Evolutionary conservation across 2,113 vertebrate species (phyloP).

Genomic region (Synchiropus splendidus): DNA sequence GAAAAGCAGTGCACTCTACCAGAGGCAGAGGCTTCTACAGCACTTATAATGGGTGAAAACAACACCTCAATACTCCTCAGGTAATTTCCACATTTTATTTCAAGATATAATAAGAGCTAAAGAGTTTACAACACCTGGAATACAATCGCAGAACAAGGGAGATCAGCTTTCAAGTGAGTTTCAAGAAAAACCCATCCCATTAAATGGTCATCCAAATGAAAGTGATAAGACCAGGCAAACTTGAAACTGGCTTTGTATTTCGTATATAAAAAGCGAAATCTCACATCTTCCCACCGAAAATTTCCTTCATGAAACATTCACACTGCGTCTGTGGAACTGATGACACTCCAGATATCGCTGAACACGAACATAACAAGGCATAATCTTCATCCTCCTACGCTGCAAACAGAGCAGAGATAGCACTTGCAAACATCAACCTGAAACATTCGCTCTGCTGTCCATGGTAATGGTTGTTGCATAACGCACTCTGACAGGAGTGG

Average conservation of each 20-base stretch:
- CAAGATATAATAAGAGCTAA: no score
- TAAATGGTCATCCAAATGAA: not conserved
- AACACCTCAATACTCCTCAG: no score
- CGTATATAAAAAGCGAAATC: not conserved
- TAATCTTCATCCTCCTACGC: constrained; percentile 40
- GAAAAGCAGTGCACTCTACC: constrained; percentile 6
- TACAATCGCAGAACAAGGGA: no score
- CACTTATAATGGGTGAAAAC: no score
- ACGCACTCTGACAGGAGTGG: constrained; percentile 49
- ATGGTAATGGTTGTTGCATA: constrained; percentile 60
- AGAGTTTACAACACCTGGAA: no score
- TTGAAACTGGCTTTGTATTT: not conserved
- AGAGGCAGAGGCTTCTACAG: no score
- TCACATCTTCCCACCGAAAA: constrained; percentile 8
- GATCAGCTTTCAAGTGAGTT: no score
- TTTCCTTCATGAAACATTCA: constrained; percentile 24
- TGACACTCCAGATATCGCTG: constrained; percentile 24
- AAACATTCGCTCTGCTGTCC: constrained; percentile 32
- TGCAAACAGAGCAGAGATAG: constrained; percentile 25
- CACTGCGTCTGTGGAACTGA: constrained; percentile 14
- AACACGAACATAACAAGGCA: constrained; percentile 24
- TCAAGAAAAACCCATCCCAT: no score
- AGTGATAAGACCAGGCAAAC: no score
- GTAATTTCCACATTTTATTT: not conserved
- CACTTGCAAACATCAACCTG: constrained; percentile 41